Base-by-base conservation (phyloP, 2,113 vertebrate genomes). In the Dermatemys mawii region DNA sequence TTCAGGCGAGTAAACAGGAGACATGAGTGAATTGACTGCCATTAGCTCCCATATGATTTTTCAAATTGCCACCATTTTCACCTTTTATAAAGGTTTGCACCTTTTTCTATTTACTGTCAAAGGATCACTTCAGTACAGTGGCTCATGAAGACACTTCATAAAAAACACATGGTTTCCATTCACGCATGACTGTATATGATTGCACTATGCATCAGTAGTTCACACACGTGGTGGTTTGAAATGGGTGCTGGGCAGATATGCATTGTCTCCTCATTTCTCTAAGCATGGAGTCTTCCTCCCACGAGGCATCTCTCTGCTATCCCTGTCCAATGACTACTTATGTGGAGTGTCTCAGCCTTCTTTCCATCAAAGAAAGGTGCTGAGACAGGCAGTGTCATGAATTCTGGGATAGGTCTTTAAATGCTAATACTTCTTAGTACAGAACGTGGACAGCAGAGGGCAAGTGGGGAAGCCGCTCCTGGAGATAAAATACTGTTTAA, bases 1-100 rank as follows among this genome's bases (percentile, higher is more conserved):
- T 94, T 92, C 35, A 48, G n/a, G 78, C 70, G 75, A 29, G 44
- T 86, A 84, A 95, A 87, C 46, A 89, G 88, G 94, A 88, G 92
- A 91, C 67, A 50, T 3, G 75, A 96, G 93, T 92, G 90, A 93
- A 88, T 93, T 93, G 83, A 48, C 88, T 94, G 88, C 76, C 50
- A 1, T 93, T 91, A 92, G 91, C 55, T 97, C 83, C 48, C 85
- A 79, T 75, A 2, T 44, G 81, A 86, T 81, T 97, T 97, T 95
- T 94, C 90, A 96, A 78, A 89, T 93, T 87, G 93, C 93, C 94
- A 78, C 89, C 11, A 63, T 86, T 93, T 84, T 91, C 19, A 57
- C 83, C 76, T 78, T 82, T 87, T 87, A 21, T 70, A 76, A 83
- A 96, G 87, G 73, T 94, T 97, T 94, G 75, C 60, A 51, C 48